phyloP scores from a whole-genome alignment of 2,113 vertebrate genomes.

The Spea bombifrons region DNA sequence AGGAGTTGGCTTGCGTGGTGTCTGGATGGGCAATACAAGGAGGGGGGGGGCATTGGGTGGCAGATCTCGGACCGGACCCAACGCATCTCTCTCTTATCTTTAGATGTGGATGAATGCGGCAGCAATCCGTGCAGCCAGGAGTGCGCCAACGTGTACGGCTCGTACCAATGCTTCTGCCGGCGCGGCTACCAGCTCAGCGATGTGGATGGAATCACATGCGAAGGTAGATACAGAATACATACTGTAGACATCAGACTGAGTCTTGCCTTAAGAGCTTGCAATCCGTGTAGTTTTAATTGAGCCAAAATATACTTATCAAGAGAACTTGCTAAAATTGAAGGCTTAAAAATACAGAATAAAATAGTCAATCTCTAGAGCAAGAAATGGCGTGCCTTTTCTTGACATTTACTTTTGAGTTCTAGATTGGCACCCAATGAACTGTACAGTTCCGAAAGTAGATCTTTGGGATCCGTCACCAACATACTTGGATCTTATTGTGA shows the following conservation, averaged over 20 bases:
- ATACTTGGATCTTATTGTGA: background rate
- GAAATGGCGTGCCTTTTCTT: too few species aligned
- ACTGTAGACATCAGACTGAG: background rate
- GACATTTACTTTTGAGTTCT: too few species aligned
- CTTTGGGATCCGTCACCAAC: background rate
- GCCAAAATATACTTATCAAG: too few species aligned
- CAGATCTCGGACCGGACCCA: background rate
- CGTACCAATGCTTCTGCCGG: conserved; percentile 97
- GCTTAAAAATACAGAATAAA: too few species aligned
- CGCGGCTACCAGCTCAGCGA: conserved; percentile 95
- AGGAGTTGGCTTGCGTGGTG: background rate
- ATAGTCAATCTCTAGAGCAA: too few species aligned
- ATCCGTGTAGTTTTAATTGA: background rate
- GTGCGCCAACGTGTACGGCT: conserved; percentile 93
- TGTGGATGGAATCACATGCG: conserved; percentile 86
- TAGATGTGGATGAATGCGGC: conserved; percentile 87
- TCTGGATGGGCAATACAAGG: too few species aligned
- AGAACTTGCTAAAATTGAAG: too few species aligned
- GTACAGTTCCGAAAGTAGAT: too few species aligned
- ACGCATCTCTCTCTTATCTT: conserved; percentile 17
- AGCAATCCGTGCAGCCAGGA: conserved; percentile 90
- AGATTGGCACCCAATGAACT: too few species aligned
- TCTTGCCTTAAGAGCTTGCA: background rate
- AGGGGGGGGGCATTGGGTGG: background rate
- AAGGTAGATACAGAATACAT: conserved; percentile 70